Evolutionary conservation across 2,797 vertebrate genomes (phyloP).

Genomic region (Morus bassanus): DNA sequence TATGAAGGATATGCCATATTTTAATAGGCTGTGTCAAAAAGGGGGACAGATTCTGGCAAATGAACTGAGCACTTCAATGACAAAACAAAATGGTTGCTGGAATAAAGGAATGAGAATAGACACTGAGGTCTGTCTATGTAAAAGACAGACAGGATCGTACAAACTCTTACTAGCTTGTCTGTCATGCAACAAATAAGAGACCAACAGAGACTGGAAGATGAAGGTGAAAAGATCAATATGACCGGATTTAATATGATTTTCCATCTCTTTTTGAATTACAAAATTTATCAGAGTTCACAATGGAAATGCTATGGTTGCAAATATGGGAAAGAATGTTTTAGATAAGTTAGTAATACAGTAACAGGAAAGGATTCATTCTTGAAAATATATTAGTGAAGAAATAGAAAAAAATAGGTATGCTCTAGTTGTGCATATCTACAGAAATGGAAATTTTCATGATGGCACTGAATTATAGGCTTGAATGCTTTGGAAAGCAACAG

Average conservation of each 20-base stretch:
- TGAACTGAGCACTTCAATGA: not conserved
- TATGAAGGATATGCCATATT: not conserved
- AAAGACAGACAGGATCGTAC: not conserved
- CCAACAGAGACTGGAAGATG: not conserved
- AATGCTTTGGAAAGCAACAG: not conserved
- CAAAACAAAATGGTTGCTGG: not conserved
- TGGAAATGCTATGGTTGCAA: not conserved
- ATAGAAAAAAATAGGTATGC: not conserved
- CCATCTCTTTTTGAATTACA: not conserved
- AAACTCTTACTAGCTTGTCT: not conserved
- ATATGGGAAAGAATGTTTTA: not conserved
- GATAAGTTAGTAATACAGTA: not conserved
- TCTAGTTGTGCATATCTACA: not conserved
- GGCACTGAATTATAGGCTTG: not conserved
- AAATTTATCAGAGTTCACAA: not conserved
- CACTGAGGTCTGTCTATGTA: not conserved
- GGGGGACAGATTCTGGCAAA: not conserved
- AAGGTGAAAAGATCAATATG: not conserved
- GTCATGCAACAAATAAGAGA: not conserved
- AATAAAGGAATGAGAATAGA: not conserved
- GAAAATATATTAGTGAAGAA: not conserved
- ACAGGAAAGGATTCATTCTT: not conserved
- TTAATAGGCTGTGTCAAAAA: not conserved
- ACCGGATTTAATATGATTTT: not conserved
- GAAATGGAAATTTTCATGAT: not conserved